phyloP scores from a whole-genome alignment of 23 tunicate genomes.

The Phallusia fumigata region DNA sequence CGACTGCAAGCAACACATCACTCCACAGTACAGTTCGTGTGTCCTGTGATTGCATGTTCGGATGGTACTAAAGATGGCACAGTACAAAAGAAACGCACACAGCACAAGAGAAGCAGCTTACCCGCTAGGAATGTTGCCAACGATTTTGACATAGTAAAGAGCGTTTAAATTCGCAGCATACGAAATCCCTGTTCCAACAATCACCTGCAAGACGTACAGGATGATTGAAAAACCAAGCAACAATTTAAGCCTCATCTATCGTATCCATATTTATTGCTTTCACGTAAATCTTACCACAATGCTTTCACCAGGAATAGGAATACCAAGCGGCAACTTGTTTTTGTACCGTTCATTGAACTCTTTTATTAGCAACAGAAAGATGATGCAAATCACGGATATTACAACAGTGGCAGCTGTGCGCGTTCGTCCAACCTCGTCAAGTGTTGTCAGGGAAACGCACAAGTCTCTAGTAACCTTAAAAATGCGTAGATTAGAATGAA shows the following conservation, averaged over 20 bases:
- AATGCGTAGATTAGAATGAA: neutral
- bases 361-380: constrained; percentile 46
- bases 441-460: constrained; percentile 20
- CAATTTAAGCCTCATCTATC: too few species aligned
- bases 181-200: constrained; percentile 46
- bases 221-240: too few species aligned
- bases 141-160: constrained; percentile 20
- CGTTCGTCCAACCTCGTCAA: constrained; percentile 30
- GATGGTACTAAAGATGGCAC: too few species aligned
- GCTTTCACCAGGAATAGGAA: constrained; percentile 68
- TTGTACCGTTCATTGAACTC: constrained; percentile 49
- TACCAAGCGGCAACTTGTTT: constrained; percentile 53
- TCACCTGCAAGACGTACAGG: too few species aligned
- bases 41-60: too few species aligned
- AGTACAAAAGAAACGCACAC: too few species aligned
- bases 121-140: constrained; percentile 77
- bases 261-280: too few species aligned
- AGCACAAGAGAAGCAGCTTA: constrained; percentile 12
- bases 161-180: constrained; percentile 36
- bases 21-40: too few species aligned
- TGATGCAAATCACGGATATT: constrained; percentile 58
- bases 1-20: too few species aligned
- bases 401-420: constrained; percentile 43
- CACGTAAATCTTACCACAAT: constrained; percentile 41
- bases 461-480: constrained; percentile 25